Evolutionary conservation across 53 echinoderm and acorn worm genomes (phyloP), one percentile per base, ranked within the genome.

Genomic region (Paelopatides confundens): DNA sequence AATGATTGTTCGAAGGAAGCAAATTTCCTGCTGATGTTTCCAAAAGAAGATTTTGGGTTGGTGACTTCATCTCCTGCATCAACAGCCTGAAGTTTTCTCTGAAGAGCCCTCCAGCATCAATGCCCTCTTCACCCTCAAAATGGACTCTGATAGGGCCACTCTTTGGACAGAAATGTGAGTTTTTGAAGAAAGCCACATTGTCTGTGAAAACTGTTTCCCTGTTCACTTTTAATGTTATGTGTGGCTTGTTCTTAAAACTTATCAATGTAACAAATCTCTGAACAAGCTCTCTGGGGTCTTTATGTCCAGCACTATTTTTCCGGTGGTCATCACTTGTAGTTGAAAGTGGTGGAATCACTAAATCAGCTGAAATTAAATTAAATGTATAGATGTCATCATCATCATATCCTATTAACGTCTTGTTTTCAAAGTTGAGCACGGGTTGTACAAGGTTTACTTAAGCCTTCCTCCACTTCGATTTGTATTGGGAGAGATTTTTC

Each of bases 161-260:
- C 49, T 48, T 77, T 27, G 77, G 49, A 50, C 47, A 48, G 14
- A 77, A 77, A 1, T 50, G 47, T 8, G 9, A 27, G 24, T 77
- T 77, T 29, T 77, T 77, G 28, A 77, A 71, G 24, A 71, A 77
- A 26, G 77, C 77, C 48, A 77, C 50, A 30, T 77, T 77, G 49
- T 77, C 77, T 7, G 48, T 6, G 47, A 77, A 77, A 9, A 77
- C 2, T 8, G 77, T 17, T 18, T 77, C 77, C 48, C 49, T 38
- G 50, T n/a, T 5, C 17, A 77, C 77, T n/a, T n/a, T 46, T 13
- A 77, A 35, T 0, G 3, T 77, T 2, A 18, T 47, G 9, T 48
- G 13, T 23, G 77, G 77, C 28, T 77, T 77, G 49, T 21, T 77
- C 28, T 23, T 30, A 50, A 77, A 77, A 8, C 30, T 49, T 11